Evolutionary conservation across 2,113 vertebrate species (phyloP).

Genomic region (Clarias batrachus): DNA sequence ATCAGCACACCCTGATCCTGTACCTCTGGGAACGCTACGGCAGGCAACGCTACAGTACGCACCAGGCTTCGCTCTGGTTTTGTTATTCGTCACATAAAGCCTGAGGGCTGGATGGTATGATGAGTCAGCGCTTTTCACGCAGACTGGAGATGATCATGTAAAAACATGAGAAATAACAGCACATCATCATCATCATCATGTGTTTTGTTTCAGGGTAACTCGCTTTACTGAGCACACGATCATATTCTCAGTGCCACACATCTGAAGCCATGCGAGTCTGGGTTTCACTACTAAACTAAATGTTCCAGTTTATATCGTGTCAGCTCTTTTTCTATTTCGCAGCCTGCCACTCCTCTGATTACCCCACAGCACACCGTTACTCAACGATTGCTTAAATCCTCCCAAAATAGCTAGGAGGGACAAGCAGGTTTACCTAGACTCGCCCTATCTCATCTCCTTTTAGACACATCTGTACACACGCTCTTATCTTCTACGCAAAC

Average conservation of each 20-base stretch:
- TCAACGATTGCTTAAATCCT: slow-evolving; percentile 7
- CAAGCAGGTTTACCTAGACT: slow-evolving; percentile 1
- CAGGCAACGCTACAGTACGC: neutral
- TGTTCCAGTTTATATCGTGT: neutral
- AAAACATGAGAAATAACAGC: neutral
- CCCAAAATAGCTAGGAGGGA: neutral
- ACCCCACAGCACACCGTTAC: slow-evolving; percentile 5
- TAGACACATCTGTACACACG: neutral
- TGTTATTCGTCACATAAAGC: neutral
- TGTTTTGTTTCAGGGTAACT: neutral
- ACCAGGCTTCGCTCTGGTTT: neutral
- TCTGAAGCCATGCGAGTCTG: neutral
- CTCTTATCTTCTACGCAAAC: neutral
- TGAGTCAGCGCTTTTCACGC: slow-evolving; percentile 4
- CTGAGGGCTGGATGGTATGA: neutral
- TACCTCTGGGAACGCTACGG: neutral
- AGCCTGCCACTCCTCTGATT: slow-evolving; percentile 8
- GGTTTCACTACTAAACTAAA: neutral
- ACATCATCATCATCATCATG: too few relatives aligned
- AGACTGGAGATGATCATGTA: neutral
- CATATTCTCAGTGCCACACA: neutral
- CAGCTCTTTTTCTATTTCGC: neutral
- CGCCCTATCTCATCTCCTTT: neutral
- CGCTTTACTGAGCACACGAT: neutral
- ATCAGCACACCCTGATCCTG: neutral